Conservation (phyloP, 2,113 vertebrate species). For the Thermophis baileyi region DNA sequence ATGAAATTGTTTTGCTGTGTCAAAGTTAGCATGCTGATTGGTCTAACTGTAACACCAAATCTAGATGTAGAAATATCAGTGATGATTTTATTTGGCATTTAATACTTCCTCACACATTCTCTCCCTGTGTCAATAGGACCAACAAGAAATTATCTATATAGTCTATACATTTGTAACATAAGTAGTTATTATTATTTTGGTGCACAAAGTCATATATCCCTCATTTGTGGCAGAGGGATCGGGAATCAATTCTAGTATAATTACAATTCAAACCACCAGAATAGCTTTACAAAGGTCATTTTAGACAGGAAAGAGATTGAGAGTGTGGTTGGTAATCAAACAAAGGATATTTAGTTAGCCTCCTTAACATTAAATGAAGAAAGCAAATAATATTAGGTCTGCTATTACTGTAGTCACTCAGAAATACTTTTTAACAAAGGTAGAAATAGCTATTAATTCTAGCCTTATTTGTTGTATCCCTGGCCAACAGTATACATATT, state of each 20-base stretch:
- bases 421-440: background rate
- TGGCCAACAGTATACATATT: background rate
- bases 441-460: constrained; percentile 3
- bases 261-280: constrained; percentile 6
- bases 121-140: background rate
- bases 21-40: too few species aligned
- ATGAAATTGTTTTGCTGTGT: background rate
- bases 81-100: background rate
- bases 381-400: constrained; percentile 37
- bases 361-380: constrained; percentile 40
- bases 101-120: background rate
- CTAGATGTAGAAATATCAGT: background rate
- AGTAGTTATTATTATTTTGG: constrained; percentile 34
- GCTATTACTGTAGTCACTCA: background rate
- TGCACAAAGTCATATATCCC: constrained; percentile 39
- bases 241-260: constrained; percentile 40
- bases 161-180: constrained; percentile 29
- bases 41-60: background rate
- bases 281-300: constrained; percentile 47
- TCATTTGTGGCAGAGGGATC: constrained; percentile 9
- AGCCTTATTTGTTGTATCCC: background rate
- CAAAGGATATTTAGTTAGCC: constrained; percentile 35
- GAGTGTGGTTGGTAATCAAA: constrained; percentile 35
- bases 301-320: constrained; percentile 30
- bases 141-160: constrained; percentile 13